Evolutionary conservation across 2,113 vertebrate genomes (phyloP).

Genomic region (Chelonoidis abingdonii): DNA sequence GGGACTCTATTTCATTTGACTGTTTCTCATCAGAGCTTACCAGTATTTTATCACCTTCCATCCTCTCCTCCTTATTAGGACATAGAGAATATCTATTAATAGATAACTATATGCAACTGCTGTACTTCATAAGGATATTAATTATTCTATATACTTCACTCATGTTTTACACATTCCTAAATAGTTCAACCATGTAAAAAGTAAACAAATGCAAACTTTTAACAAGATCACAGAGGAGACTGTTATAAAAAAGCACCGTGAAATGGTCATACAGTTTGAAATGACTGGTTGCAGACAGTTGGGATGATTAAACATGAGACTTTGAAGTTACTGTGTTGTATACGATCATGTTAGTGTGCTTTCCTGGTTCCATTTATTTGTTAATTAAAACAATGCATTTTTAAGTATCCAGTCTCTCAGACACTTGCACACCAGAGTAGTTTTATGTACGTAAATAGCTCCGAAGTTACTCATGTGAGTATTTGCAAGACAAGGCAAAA

Average conservation of each 20-base stretch:
- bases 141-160: not conserved
- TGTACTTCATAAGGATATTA: not conserved
- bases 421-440: conserved; percentile 23
- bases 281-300: not conserved
- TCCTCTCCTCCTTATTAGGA: no score
- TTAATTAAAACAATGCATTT: conserved; percentile 48
- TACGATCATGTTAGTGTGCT: conserved; percentile 6
- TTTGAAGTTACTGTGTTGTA: conserved; percentile 34
- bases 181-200: not conserved
- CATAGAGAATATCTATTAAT: no score
- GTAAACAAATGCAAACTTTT: not conserved
- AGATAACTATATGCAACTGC: not conserved
- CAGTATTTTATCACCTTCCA: no score
- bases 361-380: conserved; percentile 44
- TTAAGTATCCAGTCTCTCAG: conserved; percentile 30
- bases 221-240: not conserved
- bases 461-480: conserved; percentile 44
- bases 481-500: conserved; percentile 18
- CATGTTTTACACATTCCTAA: not conserved
- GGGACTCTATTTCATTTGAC: no score
- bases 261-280: not conserved
- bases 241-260: not conserved
- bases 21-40: no score
- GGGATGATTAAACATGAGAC: not conserved
- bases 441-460: conserved; percentile 34